Base-by-base conservation (phyloP, 2,888 invertebrate species). In the Agrotis puta region DNA sequence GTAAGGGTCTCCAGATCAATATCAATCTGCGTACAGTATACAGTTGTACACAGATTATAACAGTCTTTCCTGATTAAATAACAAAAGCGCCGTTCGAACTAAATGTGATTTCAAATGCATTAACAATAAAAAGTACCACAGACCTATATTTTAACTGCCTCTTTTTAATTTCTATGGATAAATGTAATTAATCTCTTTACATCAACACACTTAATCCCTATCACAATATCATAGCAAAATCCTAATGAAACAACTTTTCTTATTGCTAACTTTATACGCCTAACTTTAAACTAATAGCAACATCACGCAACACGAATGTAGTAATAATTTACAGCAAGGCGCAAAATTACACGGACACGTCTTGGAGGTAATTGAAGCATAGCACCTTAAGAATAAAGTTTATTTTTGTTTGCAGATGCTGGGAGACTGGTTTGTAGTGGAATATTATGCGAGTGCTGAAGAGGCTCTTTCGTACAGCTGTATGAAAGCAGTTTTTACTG, bases 361-460 rank as follows among this genome's bases (percentile, higher is more conserved):
- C 1, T 56, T 20, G 14, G 27, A 6, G 13, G 1, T 79, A 75
- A 73, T 9, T 77, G n/a, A 70, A 64, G 48, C 53, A 14, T 74
- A 22, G 24, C 0, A 0, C 0, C 0, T 0, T 1, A 3, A 1
- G 0, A 0, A 20, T 77, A 68, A 72, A 68, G 51, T 7, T 77
- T 3, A 65, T 58, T 57, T 82, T 80, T 22, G 16, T 72, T 89
- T 89, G 33, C 91, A 98, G 98, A 97, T 98, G 96, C 95, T 98
- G 85, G 98, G 98, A 14, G 96, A 97, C 79, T 98, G 98, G 98
- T 98, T 97, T 93, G 98, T 98, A 56, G 98, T 98, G 22, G 98
- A 98, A 89, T 98, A 98, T 93, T 98, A 98, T 89, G 98, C 98
- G 2, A 98, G 98, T 89, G 98, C 98, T 1, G 98, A 98, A 92